Conservation (phyloP, 2,797 vertebrate species). For the Silurus lanzhouensis region DNA sequence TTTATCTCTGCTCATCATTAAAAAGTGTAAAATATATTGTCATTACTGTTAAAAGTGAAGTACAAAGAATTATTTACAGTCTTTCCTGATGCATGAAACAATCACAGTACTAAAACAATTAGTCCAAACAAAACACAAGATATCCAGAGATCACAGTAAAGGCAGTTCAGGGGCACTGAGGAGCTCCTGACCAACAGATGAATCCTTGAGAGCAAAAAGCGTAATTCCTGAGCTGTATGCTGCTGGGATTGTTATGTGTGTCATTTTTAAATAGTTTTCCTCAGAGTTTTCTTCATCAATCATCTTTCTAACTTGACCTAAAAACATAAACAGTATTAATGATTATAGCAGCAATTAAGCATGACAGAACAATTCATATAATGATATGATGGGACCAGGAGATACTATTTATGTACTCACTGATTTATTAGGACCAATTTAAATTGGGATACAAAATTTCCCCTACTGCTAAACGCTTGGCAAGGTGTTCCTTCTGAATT, state of each 20-base stretch:
- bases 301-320: conserved; percentile 75
- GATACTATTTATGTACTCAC: neutral
- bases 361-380: neutral
- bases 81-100: neutral
- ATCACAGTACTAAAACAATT: neutral
- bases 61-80: neutral
- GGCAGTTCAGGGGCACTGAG: conserved; percentile 65
- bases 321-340: neutral
- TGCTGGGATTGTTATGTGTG: conserved; percentile 72
- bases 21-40: neutral
- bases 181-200: conserved; percentile 64
- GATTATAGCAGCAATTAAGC: neutral
- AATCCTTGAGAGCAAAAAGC: conserved; percentile 66
- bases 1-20: neutral
- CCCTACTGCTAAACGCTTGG: neutral
- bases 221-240: conserved; percentile 78
- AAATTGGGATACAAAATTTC: neutral
- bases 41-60: neutral
- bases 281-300: conserved; percentile 59
- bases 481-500: neutral
- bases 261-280: conserved; percentile 46
- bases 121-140: neutral
- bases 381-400: neutral
- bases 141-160: conserved; percentile 53
- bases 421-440: neutral